A percentile compares a stretch with the other conserved stretches of the same genome.
These are phyloP conservation scores for Dolichallabes microphthalmus DNA, from an alignment of 2,113 vertebrate genomes.

Conservation along the genomic window DNA sequence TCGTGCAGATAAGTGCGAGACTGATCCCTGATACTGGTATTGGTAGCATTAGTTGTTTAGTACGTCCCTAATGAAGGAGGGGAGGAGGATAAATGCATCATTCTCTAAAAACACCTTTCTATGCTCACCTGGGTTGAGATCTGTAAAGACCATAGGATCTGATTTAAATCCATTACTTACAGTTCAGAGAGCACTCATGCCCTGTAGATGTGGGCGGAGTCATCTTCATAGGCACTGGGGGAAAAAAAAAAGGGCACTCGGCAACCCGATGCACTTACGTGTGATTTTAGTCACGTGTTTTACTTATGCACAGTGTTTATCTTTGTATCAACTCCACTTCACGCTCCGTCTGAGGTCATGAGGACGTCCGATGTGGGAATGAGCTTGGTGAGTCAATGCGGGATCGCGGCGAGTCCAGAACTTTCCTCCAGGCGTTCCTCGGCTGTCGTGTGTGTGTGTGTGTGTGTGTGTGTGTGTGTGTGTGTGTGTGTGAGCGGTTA, in stretches of 20 bases:
- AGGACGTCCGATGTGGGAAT: not conserved
- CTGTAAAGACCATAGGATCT: not conserved
- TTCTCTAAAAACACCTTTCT: not conserved
- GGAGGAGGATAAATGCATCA: not conserved
- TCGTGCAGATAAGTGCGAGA: no score
- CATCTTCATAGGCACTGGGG: not conserved
- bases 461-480: constrained; percentile 58
- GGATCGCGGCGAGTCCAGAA: constrained; percentile 65
- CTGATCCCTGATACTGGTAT: no score
- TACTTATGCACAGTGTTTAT: not conserved
- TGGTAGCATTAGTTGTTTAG: no score
- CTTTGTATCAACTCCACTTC: not conserved
- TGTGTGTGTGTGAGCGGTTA: constrained; percentile 50
- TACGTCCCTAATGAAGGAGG: no score
- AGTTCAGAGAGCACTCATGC: not conserved
- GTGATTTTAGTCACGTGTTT: not conserved
- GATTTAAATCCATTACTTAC: not conserved
- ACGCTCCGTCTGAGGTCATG: not conserved
- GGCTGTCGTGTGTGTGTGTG: constrained; percentile 38
- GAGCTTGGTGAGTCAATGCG: constrained; percentile 58
- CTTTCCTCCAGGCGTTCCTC: constrained; percentile 56
- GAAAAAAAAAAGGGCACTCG: not conserved
- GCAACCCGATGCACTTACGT: not conserved
- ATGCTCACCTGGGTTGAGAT: no score
- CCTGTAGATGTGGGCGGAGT: not conserved